phyloP scores from a whole-genome alignment of 2,797 vertebrate genomes.

The Cynodonichthys magdalenae region DNA sequence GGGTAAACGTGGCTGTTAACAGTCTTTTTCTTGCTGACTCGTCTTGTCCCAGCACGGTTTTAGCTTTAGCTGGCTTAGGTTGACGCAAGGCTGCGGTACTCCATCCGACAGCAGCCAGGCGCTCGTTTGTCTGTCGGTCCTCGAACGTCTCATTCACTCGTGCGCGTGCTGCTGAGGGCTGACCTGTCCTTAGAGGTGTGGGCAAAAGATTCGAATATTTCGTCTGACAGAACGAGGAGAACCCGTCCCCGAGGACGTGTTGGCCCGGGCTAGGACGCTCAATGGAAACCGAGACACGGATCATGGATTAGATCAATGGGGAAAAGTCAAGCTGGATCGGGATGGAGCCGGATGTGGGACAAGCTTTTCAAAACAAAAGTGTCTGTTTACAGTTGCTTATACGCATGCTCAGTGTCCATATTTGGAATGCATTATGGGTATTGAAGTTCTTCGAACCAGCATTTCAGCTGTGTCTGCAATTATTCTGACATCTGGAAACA shows the following conservation, averaged over 20 bases:
- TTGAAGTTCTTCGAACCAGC: too few species aligned
- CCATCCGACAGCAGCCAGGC: constrained; percentile 8
- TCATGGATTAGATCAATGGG: constrained; percentile 12
- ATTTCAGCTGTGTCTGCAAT: too few species aligned
- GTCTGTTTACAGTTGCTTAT: too few species aligned
- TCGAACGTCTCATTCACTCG: constrained; percentile 3
- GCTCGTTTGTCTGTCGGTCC: constrained; percentile 27
- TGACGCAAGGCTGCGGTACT: constrained; percentile 67
- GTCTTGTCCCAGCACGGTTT: constrained; percentile 48
- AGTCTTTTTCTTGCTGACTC: constrained; percentile 43
- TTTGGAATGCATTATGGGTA: too few species aligned
- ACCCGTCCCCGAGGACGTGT: constrained; percentile 22
- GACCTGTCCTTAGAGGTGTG: neutral
- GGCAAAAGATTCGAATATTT: too few species aligned
- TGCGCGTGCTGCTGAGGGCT: neutral
- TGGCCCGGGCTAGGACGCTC: constrained; percentile 60
- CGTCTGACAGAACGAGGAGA: constrained; percentile 17
- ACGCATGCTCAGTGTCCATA: too few species aligned
- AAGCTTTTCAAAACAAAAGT: constrained; percentile 40
- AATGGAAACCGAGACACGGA: constrained; percentile 67
- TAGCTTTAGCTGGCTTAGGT: constrained; percentile 58
- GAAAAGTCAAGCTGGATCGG: neutral
- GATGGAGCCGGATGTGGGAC: constrained; percentile 11
- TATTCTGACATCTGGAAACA: too few species aligned
- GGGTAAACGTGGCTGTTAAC: constrained; percentile 43